These are phyloP conservation scores for Pantherophis guttatus DNA, from an alignment of 2,113 vertebrate genomes.

Conservation along the genomic window DNA sequence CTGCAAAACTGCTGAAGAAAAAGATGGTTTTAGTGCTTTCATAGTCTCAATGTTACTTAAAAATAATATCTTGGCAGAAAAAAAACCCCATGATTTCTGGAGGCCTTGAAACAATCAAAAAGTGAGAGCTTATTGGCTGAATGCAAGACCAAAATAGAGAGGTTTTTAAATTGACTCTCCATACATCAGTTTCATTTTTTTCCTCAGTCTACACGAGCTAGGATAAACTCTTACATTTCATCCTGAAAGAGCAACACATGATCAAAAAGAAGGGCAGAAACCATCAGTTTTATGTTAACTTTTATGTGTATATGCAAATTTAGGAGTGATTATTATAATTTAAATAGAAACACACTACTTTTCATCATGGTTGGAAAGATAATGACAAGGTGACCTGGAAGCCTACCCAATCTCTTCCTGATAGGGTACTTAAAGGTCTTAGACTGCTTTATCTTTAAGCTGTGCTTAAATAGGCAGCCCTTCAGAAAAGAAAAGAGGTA, in stretches of 20 bases:
- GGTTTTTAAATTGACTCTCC: not conserved
- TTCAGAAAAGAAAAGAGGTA: not conserved
- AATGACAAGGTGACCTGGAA: not conserved
- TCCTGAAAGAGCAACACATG: not conserved
- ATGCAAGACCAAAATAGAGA: not conserved
- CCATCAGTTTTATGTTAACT: not conserved
- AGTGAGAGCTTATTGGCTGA: not conserved
- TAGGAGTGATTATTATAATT: not conserved
- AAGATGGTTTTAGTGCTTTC: conserved; percentile 66
- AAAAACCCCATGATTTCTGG: conserved; percentile 38
- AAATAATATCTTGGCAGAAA: conserved; percentile 20
- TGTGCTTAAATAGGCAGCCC: not conserved
- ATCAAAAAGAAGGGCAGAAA: not conserved
- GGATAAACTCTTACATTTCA: not conserved
- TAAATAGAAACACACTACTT: not conserved
- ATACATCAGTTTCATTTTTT: not conserved
- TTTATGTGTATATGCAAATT: not conserved
- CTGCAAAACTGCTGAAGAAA: conserved; percentile 63
- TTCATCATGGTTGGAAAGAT: not conserved
- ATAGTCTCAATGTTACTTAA: conserved; percentile 51
- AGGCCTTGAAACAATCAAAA: not conserved
- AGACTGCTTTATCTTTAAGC: not conserved
- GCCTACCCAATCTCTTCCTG: not conserved
- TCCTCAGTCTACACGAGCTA: not conserved
- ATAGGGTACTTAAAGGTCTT: not conserved